Evolutionary conservation across 2,113 vertebrate genomes (phyloP), one percentile per base, ranked within the genome.

Genomic region (Theristicus caerulescens): DNA sequence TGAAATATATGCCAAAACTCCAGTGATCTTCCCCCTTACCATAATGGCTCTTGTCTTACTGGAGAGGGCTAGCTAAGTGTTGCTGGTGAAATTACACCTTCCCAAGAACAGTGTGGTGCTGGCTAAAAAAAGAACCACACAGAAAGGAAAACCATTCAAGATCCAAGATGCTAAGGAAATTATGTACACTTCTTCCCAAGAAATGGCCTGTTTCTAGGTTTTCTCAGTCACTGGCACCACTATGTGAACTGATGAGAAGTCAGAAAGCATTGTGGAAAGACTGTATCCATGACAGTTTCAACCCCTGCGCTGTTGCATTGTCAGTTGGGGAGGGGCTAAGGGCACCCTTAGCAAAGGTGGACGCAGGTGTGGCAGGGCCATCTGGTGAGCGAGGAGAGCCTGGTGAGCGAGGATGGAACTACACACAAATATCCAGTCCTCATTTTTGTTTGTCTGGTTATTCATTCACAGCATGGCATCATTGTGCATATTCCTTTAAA

Each of bases 241-340:
- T 38, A 11, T 20, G 42, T 67, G 69, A 57, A 34, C 32, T 22
- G 40, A 24, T 51, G 40, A 61, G 47, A 64, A 67, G 36, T 59
- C 29, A 80, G 58, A 62, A 79, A 47, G 46, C 18, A 5, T 21
- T 71, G 27, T 38, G 47, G 34, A 26, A 31, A 47, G 32, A 13
- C 22, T 1, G 1, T 5, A 42, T 14, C 20, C 13, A 70, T 44
- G 55, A 18, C 0, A 1, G n/a, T 24, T 64, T 67, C 36, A 61
- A 22, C 12, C 36, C 51, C 7, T 36, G 62, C 34, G 3, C 4
- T 51, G 27, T 11, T 34, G 16, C 21, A 9, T 32, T 47, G 10
- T 40, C 5, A 1, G 2, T 5, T 54, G 22, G 14, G 65, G 18
- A 65, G 19, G 20, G 17, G 4, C 27, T 77, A 42, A 31, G 49